Evolutionary conservation across 2,797 vertebrate genomes (phyloP), one percentile per base, ranked within the genome.

Genomic region (Loris lydekkerianus): DNA sequence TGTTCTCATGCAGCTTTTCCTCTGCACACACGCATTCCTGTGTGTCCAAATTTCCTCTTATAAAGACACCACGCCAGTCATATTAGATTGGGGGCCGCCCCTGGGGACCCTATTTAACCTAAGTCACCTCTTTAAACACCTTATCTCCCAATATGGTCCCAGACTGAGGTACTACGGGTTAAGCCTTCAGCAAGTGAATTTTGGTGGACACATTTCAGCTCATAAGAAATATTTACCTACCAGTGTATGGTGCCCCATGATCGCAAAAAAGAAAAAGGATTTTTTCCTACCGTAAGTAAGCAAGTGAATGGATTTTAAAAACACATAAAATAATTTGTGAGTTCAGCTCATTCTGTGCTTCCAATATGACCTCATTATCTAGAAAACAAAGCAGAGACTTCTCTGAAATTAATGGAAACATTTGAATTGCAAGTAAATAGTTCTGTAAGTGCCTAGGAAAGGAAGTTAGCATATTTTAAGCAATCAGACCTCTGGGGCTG

Each of bases 251-350:
- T 40, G 40, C 40, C 40, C 40, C 40, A 40, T 40, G 40, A 40
- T 40, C 40, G 40, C 40, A 46, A 46, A 46, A 46, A 46, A 46
- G 8, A 46, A 46, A 46, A 46, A 46, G 9, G 7, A 81, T 14
- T 17, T 65, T 63, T 67, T 65, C 15, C 3, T 49, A 49, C 49
- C 13, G 13, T 15, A 76, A 20, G 4, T 34, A 9, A 65, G 25
- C 20, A 73, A 89, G 31, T 21, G 31, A 81, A 43, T n/a, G 23
- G 72, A 76, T 29, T 92, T 92, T 49, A 53, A 86, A 85, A 91
- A 53, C 21, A 13, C 10, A 23, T 6, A 27, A 58, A 34, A n/a
- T 72, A 14, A 61, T 37, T n/a, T 18, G 13, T 23, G 60, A 63
- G 49, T 60, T 92, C 34, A 72, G 5, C 25, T 85, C 40, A 40